These are phyloP conservation scores for Eucidaris tribuloides DNA, from an alignment of 35 echinoderm and acorn worm species.

Conservation along the genomic window DNA sequence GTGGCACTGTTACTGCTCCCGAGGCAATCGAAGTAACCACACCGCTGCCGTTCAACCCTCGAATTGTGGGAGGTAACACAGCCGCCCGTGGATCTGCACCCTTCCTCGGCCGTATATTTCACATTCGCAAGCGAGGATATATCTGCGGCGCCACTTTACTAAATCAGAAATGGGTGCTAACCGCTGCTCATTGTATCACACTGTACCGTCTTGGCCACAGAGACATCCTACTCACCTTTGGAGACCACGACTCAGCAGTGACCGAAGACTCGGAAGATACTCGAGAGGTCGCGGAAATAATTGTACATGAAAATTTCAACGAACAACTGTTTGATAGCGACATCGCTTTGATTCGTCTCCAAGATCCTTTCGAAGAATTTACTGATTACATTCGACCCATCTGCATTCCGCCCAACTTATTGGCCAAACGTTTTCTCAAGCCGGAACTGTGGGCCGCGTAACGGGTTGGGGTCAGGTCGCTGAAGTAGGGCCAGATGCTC, in stretches of 20 bases:
- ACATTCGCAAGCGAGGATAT: not conserved
- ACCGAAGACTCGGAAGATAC: slow-evolving; percentile 29
- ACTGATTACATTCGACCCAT: slow-evolving; percentile 79
- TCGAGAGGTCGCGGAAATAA: slow-evolving; percentile 25
- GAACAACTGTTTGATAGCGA: slow-evolving; percentile 36
- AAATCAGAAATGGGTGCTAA: slow-evolving; percentile 73
- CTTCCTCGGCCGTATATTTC: slow-evolving; percentile 60
- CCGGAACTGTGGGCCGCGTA: slow-evolving; percentile 27
- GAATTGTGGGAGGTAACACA: slow-evolving; percentile 55
- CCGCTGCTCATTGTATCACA: slow-evolving; percentile 70
- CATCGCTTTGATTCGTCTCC: slow-evolving; percentile 65
- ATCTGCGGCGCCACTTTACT: slow-evolving; percentile 70
- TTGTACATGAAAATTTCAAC: slow-evolving; percentile 35
- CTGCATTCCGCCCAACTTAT: slow-evolving; percentile 46
- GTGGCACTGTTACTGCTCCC: slow-evolving; percentile 26
- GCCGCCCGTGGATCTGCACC: slow-evolving; percentile 70
- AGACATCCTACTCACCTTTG: slow-evolving; percentile 37
- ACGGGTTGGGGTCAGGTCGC: slow-evolving; percentile 69
- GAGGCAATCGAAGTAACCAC: not conserved
- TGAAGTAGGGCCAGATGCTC: slow-evolving; percentile 27
- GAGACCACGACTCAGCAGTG: slow-evolving; percentile 45
- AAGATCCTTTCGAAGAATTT: slow-evolving; percentile 44
- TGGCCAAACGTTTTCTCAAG: not conserved
- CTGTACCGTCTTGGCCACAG: not conserved
- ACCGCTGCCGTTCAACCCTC: not conserved